Percentiles rank a stretch among this genome's conserved stretches.
These are phyloP conservation scores for Aleiodes leptofemur DNA, from an alignment of 2,888 invertebrate genomes.

Conservation along the genomic window DNA sequence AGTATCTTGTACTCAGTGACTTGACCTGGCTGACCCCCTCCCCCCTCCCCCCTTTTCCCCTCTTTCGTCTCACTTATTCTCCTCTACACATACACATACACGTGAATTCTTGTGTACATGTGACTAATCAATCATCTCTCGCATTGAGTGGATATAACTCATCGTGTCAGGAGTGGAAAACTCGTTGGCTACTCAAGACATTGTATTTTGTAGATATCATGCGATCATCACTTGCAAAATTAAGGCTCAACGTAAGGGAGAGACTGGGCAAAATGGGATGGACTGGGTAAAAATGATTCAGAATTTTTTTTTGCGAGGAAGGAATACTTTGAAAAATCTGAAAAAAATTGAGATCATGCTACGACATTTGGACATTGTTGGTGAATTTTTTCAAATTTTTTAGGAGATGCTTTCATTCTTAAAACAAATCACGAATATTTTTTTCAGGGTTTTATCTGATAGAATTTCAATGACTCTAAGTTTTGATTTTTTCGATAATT, in stretches of 20 bases:
- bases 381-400: too few species aligned
- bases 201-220: slow-evolving; percentile 29
- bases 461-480: too few species aligned
- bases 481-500: too few species aligned
- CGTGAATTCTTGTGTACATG: slow-evolving; percentile 32
- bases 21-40: slow-evolving; percentile 18
- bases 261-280: too few species aligned
- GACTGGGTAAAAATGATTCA: too few species aligned
- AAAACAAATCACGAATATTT: too few species aligned
- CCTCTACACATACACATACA: slow-evolving; percentile 26
- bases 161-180: slow-evolving; percentile 37
- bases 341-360: too few species aligned
- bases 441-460: too few species aligned
- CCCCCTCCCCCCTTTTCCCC: neutral
- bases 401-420: too few species aligned
- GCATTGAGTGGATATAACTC: slow-evolving; percentile 45
- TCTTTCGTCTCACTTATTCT: neutral
- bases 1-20: slow-evolving; percentile 31
- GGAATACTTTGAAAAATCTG: too few species aligned
- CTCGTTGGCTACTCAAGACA: slow-evolving; percentile 29
- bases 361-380: too few species aligned
- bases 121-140: slow-evolving; percentile 57
- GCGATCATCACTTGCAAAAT: slow-evolving; percentile 22
- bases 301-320: too few species aligned
- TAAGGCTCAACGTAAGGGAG: neutral